Evolutionary conservation across 1,140 invertebrate species (phyloP).

Genomic region (Thrips palmi): DNA sequence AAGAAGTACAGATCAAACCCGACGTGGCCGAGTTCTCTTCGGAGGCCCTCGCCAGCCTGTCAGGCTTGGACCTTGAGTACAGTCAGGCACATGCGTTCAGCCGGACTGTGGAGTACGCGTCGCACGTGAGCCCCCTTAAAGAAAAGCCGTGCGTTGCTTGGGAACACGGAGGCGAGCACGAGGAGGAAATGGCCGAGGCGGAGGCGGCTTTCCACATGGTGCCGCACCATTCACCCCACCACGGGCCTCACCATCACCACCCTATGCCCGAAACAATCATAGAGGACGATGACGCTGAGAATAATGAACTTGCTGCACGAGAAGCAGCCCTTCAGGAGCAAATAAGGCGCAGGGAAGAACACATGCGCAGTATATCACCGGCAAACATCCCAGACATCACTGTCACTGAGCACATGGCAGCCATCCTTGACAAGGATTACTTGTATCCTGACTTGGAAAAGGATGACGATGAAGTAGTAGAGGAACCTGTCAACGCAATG

Average conservation of each 20-base stretch:
- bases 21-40: constrained; percentile 21
- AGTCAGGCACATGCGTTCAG: constrained; percentile 15
- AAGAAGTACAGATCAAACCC: constrained; percentile 22
- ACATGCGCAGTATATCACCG: constrained; percentile 25
- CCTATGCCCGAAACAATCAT: constrained; percentile 27
- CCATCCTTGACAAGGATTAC: constrained; percentile 25
- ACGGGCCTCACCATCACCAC: constrained; percentile 23
- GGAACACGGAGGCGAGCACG: constrained; percentile 16
- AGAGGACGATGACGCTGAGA: constrained; percentile 32
- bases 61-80: constrained; percentile 19
- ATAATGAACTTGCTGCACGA: constrained; percentile 26
- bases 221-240: constrained; percentile 23
- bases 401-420: constrained; percentile 40
- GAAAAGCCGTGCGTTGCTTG: constrained; percentile 14
- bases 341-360: constrained; percentile 21
- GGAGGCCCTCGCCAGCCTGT: constrained; percentile 18
- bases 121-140: constrained; percentile 17
- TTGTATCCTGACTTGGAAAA: constrained; percentile 30
- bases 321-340: constrained; percentile 27
- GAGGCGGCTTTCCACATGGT: constrained; percentile 28
- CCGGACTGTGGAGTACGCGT: constrained; percentile 16
- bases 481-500: constrained; percentile 32
- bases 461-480: constrained; percentile 30
- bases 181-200: constrained; percentile 28
- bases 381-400: constrained; percentile 45